Conservation (phyloP, 2,888 invertebrate genomes). For the Deilephila elpenor region DNA sequence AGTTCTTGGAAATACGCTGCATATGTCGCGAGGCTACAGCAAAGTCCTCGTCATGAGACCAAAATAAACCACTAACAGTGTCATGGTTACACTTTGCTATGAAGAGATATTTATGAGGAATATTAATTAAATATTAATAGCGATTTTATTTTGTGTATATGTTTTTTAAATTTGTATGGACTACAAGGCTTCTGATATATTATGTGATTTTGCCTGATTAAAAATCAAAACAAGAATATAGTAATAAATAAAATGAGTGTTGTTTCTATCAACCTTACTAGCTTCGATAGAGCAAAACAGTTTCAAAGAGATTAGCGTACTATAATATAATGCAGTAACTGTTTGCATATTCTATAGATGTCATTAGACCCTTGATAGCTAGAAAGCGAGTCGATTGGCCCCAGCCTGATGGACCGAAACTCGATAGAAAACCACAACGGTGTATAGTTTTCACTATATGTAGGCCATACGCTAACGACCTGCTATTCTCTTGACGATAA, state of each 20-base stretch:
- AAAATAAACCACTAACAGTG: background rate
- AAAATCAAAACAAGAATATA: too few relatives aligned
- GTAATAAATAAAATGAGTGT: too few relatives aligned
- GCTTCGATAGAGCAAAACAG: background rate
- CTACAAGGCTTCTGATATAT: too few relatives aligned
- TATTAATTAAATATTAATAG: too few relatives aligned
- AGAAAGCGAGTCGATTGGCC: conserved; percentile 70
- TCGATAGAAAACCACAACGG: conserved; percentile 74
- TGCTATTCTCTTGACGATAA: conserved; percentile 67
- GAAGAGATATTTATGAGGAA: background rate
- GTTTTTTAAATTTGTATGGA: too few relatives aligned
- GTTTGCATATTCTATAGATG: conserved; percentile 3
- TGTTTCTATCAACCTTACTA: background rate
- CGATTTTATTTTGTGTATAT: too few relatives aligned
- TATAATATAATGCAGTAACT: background rate
- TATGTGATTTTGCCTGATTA: too few relatives aligned
- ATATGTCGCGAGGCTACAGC: background rate
- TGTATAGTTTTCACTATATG: conserved; percentile 76
- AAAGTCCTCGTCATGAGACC: background rate
- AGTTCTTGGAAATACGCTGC: background rate
- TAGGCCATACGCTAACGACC: conserved; percentile 73
- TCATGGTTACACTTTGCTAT: background rate
- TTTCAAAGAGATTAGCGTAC: background rate
- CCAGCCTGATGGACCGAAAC: conserved; percentile 73
- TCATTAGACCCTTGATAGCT: conserved; percentile 53